Conservation (phyloP, 1,140 invertebrate genomes). For the Drosophila parabipectinata region DNA sequence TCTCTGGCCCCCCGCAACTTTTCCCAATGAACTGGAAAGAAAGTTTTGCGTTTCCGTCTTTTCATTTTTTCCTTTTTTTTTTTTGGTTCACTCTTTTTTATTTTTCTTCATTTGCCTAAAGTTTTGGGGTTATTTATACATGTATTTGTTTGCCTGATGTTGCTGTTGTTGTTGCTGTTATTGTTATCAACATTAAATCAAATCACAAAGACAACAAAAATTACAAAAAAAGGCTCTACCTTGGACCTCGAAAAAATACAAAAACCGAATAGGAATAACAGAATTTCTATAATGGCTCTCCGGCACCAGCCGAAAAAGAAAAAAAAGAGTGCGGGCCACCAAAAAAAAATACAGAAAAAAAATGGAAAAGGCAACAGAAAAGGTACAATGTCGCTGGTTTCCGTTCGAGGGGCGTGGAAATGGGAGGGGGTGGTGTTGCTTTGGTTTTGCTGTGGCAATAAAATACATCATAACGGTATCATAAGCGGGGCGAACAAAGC, state of each 20-base stretch:
- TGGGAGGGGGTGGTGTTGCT: conserved; percentile 51
- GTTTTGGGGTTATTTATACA: conserved; percentile 67
- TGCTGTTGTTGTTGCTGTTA: conserved; percentile 72
- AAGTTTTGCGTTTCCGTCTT: conserved; percentile 52
- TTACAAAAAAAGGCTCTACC: conserved; percentile 72
- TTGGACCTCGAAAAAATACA: conserved; percentile 35
- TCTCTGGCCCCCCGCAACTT: conserved; percentile 7
- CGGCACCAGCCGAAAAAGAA: conserved; percentile 17
- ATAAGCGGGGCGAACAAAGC: conserved; percentile 78
- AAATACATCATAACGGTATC: conserved; percentile 83
- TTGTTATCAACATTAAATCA: conserved; percentile 83
- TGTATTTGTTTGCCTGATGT: conserved; percentile 40
- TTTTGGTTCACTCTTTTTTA: conserved; percentile 1
- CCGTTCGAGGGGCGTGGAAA: conserved; percentile 39
- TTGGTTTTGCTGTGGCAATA: conserved; percentile 81
- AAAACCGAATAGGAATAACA: conserved; percentile 57
- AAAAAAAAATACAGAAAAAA: conserved; percentile 2
- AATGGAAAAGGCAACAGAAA: conserved; percentile 58
- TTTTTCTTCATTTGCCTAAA: conserved; percentile 38
- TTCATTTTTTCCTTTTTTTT: conserved; percentile 3
- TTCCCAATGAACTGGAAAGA: conserved; percentile 56
- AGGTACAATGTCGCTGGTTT: conserved; percentile 82
- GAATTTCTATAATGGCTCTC: conserved; percentile 56
- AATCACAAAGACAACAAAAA: conserved; percentile 80
- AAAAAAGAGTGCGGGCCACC: conserved; percentile 18